These are phyloP conservation scores for Eugnorisma glareosa DNA, from an alignment of 2,888 invertebrate genomes.

Conservation along the genomic window DNA sequence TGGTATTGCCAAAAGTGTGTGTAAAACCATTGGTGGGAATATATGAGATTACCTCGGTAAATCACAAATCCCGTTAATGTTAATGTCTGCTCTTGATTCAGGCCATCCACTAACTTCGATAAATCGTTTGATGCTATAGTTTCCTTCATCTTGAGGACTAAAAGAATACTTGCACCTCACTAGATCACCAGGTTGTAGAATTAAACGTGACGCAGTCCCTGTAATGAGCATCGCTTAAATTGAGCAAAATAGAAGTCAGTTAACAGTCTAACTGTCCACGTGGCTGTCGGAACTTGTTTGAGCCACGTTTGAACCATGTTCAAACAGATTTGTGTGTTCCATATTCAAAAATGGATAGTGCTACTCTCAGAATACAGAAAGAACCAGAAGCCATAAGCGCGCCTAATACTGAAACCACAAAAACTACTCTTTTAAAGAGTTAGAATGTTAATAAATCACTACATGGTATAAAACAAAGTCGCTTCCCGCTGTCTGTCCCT, in stretches of 20 bases:
- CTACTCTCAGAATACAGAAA: too few relatives aligned
- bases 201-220: constrained; percentile 77
- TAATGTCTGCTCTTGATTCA: constrained; percentile 82
- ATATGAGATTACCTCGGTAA: constrained; percentile 81
- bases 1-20: not conserved
- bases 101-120: constrained; percentile 88
- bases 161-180: constrained; percentile 87
- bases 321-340: not conserved
- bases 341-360: not conserved
- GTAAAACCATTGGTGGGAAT: not conserved
- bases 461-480: too few relatives aligned
- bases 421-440: too few relatives aligned
- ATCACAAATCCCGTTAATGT: constrained; percentile 83
- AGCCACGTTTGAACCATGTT: not conserved
- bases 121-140: constrained; percentile 81
- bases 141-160: constrained; percentile 83
- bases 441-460: too few relatives aligned
- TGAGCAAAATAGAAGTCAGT: not conserved
- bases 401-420: too few relatives aligned
- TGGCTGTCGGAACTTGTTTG: not conserved
- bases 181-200: constrained; percentile 84
- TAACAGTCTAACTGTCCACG: not conserved
- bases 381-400: too few relatives aligned
- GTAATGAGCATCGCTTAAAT: constrained; percentile 46
- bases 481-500: too few relatives aligned